A percentile compares a stretch with the other conserved stretches of the same genome.
Evolutionary conservation across 2,888 invertebrate species (phyloP).

Genomic region (Synergus laeviventris): DNA sequence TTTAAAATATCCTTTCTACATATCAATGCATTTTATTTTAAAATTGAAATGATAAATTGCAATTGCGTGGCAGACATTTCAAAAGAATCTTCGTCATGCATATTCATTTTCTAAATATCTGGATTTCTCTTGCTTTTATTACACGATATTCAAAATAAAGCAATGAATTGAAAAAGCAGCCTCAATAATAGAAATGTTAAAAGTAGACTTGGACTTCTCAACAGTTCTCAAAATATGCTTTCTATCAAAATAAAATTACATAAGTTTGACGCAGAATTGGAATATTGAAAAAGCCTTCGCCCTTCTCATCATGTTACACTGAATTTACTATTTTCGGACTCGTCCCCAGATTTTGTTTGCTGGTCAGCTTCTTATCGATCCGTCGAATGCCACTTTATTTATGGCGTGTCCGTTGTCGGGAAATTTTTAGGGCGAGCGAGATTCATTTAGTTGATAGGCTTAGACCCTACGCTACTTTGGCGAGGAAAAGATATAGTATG

Average conservation of each 20-base stretch:
- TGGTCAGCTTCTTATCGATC: constrained; percentile 40
- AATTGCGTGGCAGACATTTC: no score
- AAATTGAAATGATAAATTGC: no score
- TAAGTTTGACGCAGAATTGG: neutral
- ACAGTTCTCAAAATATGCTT: no score
- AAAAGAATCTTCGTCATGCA: no score
- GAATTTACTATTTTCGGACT: constrained; percentile 4
- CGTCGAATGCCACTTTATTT: constrained; percentile 51
- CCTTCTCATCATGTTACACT: neutral
- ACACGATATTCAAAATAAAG: no score
- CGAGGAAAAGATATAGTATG: constrained; percentile 13
- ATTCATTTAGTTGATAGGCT: constrained; percentile 44
- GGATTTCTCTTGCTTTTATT: no score
- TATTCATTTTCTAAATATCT: no score
- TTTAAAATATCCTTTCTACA: no score
- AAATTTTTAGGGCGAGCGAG: constrained; percentile 44
- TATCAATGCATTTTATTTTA: no score
- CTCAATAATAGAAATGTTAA: no score
- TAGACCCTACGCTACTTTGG: constrained; percentile 40
- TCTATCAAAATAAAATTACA: neutral
- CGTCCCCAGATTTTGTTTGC: constrained; percentile 2
- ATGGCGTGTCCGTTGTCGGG: constrained; percentile 37
- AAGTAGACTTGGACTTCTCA: no score
- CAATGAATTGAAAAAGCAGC: no score
- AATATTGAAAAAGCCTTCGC: neutral